A percentile compares a stretch with the other conserved stretches of the same genome.
These are phyloP conservation scores for Thyatira batis DNA, from an alignment of 2,888 invertebrate genomes.

Conservation along the genomic window DNA sequence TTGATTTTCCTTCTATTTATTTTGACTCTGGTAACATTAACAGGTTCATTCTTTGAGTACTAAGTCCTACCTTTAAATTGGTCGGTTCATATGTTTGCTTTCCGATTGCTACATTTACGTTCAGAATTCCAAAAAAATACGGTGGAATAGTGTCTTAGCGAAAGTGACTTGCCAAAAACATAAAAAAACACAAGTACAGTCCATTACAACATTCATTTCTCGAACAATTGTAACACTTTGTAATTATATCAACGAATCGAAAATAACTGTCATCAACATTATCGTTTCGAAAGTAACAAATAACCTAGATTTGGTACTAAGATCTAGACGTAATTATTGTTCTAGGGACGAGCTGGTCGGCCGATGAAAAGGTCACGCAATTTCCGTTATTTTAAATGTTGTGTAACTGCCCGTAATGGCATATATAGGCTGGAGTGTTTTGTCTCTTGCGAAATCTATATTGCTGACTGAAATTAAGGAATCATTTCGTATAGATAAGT, in stretches of 20 bases:
- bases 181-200: not conserved
- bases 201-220: not conserved
- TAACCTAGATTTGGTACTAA: not conserved
- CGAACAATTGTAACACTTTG: not conserved
- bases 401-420: conserved; percentile 2
- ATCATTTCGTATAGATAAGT: too few relatives aligned
- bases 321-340: not conserved
- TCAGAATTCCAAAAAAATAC: too few relatives aligned
- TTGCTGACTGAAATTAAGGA: too few relatives aligned
- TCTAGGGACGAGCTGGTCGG: not conserved
- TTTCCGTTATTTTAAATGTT: conserved; percentile 9
- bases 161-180: too few relatives aligned
- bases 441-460: not conserved
- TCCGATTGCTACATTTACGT: too few relatives aligned
- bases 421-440: not conserved
- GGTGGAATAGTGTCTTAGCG: too few relatives aligned
- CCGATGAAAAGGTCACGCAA: conserved; percentile 1
- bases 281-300: not conserved
- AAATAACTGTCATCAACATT: conserved; percentile 1
- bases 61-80: too few relatives aligned
- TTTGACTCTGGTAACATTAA: too few relatives aligned
- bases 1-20: too few relatives aligned
- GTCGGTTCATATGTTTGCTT: too few relatives aligned
- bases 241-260: not conserved
- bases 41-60: too few relatives aligned